phyloP scores from a whole-genome alignment of 2,888 invertebrate species.

The Pilophorus perplexus region DNA sequence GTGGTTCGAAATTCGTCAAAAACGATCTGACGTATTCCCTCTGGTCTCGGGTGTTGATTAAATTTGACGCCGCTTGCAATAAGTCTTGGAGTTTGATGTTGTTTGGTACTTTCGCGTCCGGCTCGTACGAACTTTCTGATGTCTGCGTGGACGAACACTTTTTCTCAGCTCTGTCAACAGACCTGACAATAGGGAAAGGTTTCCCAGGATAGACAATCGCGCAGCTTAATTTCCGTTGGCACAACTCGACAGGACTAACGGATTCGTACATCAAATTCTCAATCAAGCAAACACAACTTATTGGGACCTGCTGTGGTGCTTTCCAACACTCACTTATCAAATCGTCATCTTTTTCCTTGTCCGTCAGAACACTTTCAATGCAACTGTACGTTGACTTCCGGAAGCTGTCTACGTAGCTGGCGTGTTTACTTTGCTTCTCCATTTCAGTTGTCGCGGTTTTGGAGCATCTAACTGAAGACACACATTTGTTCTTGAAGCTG shows the following conservation, averaged over 20 bases:
- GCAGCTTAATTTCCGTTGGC: no score
- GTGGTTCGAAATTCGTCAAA: constrained; percentile 3
- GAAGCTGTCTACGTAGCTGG: background rate
- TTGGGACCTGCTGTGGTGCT: background rate
- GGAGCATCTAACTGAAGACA: background rate
- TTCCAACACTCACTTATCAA: no score
- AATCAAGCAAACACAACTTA: background rate
- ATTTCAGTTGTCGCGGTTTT: no score
- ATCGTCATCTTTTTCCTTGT: no score
- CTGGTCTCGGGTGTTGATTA: background rate
- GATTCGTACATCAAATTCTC: background rate
- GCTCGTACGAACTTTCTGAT: no score
- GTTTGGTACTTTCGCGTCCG: background rate
- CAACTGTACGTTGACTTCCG: no score
- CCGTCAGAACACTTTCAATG: no score
- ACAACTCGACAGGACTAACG: background rate
- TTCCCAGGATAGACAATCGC: no score
- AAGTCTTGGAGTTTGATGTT: constrained; percentile 10
- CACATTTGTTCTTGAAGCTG: background rate
- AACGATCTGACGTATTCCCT: constrained; percentile 17
- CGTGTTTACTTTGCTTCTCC: no score
- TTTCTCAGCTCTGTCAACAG: no score
- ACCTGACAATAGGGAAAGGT: no score
- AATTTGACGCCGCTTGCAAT: background rate
- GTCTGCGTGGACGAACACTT: constrained; percentile 8